A percentile compares a stretch with the other conserved stretches of the same genome.
Conservation (phyloP, 2,797 vertebrate genomes). For the Bovichtus variegatus region DNA sequence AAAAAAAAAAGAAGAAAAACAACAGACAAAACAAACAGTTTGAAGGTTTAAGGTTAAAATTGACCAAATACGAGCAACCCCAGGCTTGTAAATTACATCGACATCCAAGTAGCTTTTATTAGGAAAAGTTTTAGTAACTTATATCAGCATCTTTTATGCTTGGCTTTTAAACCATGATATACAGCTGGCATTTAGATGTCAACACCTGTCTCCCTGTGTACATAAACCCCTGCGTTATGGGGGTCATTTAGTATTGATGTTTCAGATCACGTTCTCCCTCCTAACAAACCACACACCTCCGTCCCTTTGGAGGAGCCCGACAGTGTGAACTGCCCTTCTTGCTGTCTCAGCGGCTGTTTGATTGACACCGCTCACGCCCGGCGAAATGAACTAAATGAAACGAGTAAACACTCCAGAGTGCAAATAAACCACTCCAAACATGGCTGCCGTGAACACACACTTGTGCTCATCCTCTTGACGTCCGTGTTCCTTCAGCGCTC, state of each 20-base stretch:
- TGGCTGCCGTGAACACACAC: constrained; percentile 11
- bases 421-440: constrained; percentile 50
- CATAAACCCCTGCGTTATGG: not conserved
- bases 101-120: not conserved
- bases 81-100: not conserved
- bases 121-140: not conserved
- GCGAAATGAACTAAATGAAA: constrained; percentile 48
- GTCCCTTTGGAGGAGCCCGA: constrained; percentile 2
- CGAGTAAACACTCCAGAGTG: constrained; percentile 33
- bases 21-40: not conserved
- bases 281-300: constrained; percentile 4
- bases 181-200: constrained; percentile 16
- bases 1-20: too few species aligned
- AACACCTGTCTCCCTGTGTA: constrained; percentile 13
- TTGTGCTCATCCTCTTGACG: not conserved
- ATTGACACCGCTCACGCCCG: constrained; percentile 26
- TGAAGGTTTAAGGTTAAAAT: not conserved
- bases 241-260: constrained; percentile 1
- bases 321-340: constrained; percentile 23
- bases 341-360: constrained; percentile 21
- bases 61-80: not conserved
- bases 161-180: not conserved
- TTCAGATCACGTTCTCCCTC: constrained; percentile 7
- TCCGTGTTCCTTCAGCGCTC: not conserved
- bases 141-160: not conserved